phyloP scores from a whole-genome alignment of 2,113 vertebrate species.

The Thalassoma bifasciatum region DNA sequence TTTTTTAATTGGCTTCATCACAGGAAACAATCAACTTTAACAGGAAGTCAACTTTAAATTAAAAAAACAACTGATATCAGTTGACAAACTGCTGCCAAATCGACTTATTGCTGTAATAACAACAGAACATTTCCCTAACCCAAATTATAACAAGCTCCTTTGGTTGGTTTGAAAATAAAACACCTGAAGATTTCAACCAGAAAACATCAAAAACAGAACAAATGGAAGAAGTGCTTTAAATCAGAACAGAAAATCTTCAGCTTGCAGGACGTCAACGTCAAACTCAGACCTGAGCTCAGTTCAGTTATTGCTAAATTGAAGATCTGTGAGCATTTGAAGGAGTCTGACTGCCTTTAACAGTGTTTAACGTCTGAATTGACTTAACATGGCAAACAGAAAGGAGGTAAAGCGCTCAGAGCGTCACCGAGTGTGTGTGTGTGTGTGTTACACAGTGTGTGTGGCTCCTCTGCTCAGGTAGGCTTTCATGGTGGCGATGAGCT shows the following conservation, averaged over 20 bases:
- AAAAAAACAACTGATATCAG: too few relatives aligned
- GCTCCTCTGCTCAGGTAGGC: constrained; percentile 64
- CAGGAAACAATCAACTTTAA: neutral
- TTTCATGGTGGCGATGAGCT: constrained; percentile 88
- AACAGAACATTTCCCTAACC: neutral
- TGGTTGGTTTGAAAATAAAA: neutral
- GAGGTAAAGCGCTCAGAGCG: neutral
- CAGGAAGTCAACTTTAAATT: neutral
- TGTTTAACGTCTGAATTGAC: neutral
- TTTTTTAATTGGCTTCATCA: constrained; percentile 19
- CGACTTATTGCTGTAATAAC: neutral
- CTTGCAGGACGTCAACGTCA: too few relatives aligned
- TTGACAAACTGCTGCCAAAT: neutral
- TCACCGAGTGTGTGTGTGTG: neutral
- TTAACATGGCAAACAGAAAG: neutral
- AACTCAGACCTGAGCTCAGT: too few relatives aligned
- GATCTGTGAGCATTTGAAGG: too few relatives aligned
- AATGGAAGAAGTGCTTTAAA: too few relatives aligned
- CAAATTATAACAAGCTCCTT: neutral
- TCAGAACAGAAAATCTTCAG: too few relatives aligned
- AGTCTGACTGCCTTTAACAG: too few relatives aligned
- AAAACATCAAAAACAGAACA: neutral
- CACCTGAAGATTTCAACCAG: neutral
- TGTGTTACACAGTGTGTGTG: neutral
- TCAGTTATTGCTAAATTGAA: too few relatives aligned